These are phyloP conservation scores for Dasyornis broadbenti DNA, from an alignment of 2,113 vertebrate species.

Conservation along the genomic window DNA sequence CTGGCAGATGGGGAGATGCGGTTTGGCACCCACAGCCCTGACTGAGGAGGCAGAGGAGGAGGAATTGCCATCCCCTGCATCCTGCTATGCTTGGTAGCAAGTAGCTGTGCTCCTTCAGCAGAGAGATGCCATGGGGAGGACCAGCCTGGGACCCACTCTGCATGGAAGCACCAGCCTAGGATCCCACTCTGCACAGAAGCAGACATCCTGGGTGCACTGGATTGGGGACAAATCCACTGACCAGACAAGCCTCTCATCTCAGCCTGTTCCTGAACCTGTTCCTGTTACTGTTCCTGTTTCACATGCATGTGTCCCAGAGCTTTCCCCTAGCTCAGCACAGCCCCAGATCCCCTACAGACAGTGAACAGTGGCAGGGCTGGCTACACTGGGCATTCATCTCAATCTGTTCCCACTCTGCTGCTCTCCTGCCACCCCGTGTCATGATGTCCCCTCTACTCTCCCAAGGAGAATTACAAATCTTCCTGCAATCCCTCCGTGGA, in stretches of 20 bases:
- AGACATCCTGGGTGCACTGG: background rate
- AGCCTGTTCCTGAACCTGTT: background rate
- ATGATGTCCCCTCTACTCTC: background rate
- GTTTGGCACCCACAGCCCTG: background rate
- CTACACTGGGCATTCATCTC: background rate
- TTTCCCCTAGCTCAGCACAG: background rate
- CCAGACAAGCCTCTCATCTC: background rate
- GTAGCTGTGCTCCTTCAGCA: background rate
- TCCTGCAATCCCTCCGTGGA: background rate
- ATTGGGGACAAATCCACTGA: background rate
- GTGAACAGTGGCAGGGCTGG: background rate
- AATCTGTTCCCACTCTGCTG: background rate
- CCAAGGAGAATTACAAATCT: background rate
- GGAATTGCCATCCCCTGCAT: background rate
- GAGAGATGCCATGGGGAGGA: background rate
- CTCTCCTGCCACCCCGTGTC: background rate
- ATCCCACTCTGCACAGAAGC: background rate
- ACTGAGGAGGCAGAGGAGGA: fast-evolving
- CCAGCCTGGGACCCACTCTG: background rate
- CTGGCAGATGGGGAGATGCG: background rate
- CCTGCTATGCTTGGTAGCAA: background rate
- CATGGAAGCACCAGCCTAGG: no score
- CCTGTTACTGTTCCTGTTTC: no score
- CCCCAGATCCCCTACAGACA: background rate
- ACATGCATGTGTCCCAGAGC: background rate